These are phyloP conservation scores for Coracias cyanogaster DNA, from an alignment of 2,797 vertebrate genomes.

Conservation along the genomic window DNA sequence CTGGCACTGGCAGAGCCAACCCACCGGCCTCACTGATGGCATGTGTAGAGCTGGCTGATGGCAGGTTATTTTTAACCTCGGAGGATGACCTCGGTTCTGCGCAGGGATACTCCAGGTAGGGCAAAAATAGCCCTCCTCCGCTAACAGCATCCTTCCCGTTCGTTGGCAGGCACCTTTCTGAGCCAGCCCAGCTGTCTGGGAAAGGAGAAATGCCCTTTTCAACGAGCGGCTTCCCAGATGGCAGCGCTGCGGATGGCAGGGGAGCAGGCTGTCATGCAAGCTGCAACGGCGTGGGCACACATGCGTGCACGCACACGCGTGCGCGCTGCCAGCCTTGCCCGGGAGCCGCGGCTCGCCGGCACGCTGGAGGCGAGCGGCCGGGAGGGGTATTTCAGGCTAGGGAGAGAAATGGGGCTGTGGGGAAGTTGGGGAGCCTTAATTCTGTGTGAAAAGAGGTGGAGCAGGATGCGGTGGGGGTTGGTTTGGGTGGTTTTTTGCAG, in stretches of 20 bases:
- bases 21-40: fast-evolving
- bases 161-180: background rate
- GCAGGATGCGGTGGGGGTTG: background rate
- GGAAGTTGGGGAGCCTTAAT: background rate
- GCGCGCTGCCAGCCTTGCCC: background rate
- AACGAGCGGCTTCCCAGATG: background rate
- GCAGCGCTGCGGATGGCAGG: background rate
- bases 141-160: background rate
- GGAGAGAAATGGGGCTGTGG: fast-evolving
- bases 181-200: background rate
- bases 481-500: background rate
- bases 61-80: background rate
- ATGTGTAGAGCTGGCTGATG: background rate
- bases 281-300: background rate
- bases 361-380: background rate
- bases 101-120: background rate
- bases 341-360: background rate
- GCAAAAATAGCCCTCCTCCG: background rate
- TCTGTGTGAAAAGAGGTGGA: background rate
- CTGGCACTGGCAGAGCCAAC: background rate
- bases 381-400: background rate
- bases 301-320: background rate
- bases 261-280: background rate
- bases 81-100: background rate
- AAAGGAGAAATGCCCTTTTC: background rate